Conservation (phyloP, 1,140 invertebrate genomes). For the Doryteuthis pealeii region DNA sequence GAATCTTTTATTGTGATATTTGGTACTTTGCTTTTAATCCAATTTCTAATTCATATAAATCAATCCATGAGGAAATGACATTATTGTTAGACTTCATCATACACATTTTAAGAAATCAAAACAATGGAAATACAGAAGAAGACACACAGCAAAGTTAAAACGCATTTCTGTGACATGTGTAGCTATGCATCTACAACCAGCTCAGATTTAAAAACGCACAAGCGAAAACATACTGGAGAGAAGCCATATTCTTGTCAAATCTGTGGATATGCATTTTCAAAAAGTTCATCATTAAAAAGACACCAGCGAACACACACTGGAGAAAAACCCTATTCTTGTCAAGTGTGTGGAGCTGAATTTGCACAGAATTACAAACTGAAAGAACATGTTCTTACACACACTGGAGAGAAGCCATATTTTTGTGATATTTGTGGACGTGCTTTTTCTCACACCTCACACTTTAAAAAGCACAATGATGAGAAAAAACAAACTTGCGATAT, state of each 20-base stretch:
- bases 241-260: constrained; percentile 30
- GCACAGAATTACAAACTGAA: constrained; percentile 54
- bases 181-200: constrained; percentile 13
- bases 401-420: constrained; percentile 16
- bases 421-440: constrained; percentile 19
- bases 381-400: constrained; percentile 50
- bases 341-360: constrained; percentile 58
- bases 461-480: constrained; percentile 14
- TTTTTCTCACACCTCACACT: constrained; percentile 4
- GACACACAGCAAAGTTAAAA: not conserved
- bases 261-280: constrained; percentile 55
- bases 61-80: too few relatives aligned
- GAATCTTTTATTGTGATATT: too few relatives aligned
- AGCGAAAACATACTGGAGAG: constrained; percentile 5
- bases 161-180: constrained; percentile 21
- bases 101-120: too few relatives aligned
- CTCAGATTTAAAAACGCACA: constrained; percentile 6
- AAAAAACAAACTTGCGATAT: constrained; percentile 22
- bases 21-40: too few relatives aligned
- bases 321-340: constrained; percentile 57
- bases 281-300: constrained; percentile 41
- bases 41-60: too few relatives aligned
- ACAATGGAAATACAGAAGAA: constrained; percentile 48
- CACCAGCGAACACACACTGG: constrained; percentile 55
- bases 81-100: too few relatives aligned